Base-by-base conservation (phyloP, 2,797 vertebrate genomes). In the Chelmon rostratus region DNA sequence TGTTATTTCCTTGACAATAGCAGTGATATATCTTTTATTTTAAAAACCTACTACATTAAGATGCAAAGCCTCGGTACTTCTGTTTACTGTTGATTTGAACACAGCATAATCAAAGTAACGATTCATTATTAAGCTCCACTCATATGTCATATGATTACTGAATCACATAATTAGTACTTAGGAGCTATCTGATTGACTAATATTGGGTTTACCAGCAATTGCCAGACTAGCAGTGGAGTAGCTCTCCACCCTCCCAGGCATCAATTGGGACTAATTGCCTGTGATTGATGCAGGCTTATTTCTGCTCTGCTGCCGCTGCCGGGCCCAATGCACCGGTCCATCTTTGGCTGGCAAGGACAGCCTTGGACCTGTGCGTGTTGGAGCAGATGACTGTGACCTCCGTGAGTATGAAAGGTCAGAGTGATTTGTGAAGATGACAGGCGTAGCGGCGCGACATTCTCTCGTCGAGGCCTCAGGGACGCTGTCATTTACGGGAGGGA, bases 401-500 rank as follows among this genome's bases (percentile, higher is more conserved):
- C 10, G 59, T 2, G 78, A 75, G 75, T 49, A 31, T 10, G 38
- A 91, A 88, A 93, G 91, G 91, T 93, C 90, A 56, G 50, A 68
- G 89, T 86, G 89, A 93, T 94, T 93, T 94, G 91, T 89, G 91
- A 83, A 79, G 81, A 82, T 84, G 92, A 88, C 89, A 83, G 88
- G 79, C 67, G 5, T 49, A 8, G 53, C 31, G 13, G 73, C 74
- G 53, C 31, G 13, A 73, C 74, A 47, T 57, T 73, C 77, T 76
- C 67, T 61, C 35, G 56, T 28, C 5, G 35, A 59, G 74, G 68
- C 82, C 79, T 73, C 76, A 1, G 81, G 80, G 88, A 86, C 69
- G 3, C 62, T 47, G 74, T 79, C 82, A 64, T 70, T 79, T 88
- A 79, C 72, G 69, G 73, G 65, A 58, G 56, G 37, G 62, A 19